Base-by-base conservation (phyloP, 1,140 invertebrate species). In the Calephelis virginiensis region DNA sequence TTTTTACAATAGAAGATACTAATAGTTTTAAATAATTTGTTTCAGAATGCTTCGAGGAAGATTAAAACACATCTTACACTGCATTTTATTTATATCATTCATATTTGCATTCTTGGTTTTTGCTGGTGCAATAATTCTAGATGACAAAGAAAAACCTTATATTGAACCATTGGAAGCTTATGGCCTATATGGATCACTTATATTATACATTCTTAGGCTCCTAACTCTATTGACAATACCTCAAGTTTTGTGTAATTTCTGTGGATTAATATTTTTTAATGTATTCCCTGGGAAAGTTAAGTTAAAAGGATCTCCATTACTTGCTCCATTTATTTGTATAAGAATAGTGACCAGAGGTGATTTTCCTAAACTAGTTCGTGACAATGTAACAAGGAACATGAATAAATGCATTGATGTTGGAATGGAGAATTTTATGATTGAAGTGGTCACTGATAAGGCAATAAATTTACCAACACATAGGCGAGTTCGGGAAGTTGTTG, bases 271-370 rank as follows among this genome's bases (percentile, higher is more conserved):
- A 43, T 93, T 97, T 68, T 99, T 98, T 86, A 99, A 99, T 92
- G 96, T 97, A 65, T 99, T 99, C 89, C 97, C 97, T 46, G 96
- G 97, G 73, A 98, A 97, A 92, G 97, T 99, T 6, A 92, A 95
- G 67, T 92, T 99, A 4, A 98, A 98, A 89, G 96, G 96, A 8
- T 97, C 97, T 2, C 97, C 97, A 10, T 86, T 99, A 8, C 88
- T 98, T 68, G 97, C 97, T 14, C 98, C 98, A 6, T 99, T 99
- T 85, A 95, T 99, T 61, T 99, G 98, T 85, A 97, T 99, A 71
- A 93, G 98, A 63, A 95, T 99, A 8, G 98, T 99, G 0, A 99
- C 98, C 0, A 93, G 98, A 69, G 98, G 98, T 1, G 97, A 99
- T 90, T 99, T 96, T 91, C 97, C 98, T 2, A 95, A 98, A 69